Percentiles rank a stretch among this genome's conserved stretches.
These are phyloP conservation scores for Rhabdornis inornatus DNA, from an alignment of 2,113 vertebrate species.

Conservation along the genomic window DNA sequence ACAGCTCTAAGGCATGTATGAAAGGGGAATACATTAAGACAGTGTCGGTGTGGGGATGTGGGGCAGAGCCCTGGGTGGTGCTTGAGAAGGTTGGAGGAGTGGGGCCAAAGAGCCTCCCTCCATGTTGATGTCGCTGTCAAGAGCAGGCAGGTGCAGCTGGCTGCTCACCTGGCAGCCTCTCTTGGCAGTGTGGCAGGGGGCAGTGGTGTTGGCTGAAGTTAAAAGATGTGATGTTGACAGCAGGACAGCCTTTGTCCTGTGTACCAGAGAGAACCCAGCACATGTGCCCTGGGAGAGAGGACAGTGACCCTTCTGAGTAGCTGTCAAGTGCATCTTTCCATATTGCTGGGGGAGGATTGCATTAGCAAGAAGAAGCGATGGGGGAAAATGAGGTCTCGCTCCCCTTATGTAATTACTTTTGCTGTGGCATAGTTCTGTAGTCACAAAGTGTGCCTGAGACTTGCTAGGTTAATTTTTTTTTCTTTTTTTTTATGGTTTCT, in stretches of 20 bases:
- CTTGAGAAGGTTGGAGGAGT: background rate
- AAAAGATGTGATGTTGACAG: background rate
- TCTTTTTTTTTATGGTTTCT: background rate
- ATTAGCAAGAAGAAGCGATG: background rate
- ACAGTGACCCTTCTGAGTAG: background rate
- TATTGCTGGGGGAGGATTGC: background rate
- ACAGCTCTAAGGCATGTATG: accelerated
- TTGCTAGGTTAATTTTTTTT: background rate
- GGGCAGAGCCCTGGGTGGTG: background rate
- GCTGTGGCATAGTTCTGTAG: conserved; percentile 1
- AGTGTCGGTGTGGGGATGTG: background rate
- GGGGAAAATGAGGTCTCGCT: background rate
- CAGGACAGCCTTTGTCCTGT: background rate
- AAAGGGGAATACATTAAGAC: background rate
- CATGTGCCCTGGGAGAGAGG: background rate
- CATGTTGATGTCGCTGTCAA: background rate
- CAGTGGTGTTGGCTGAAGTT: background rate
- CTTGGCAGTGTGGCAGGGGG: background rate
- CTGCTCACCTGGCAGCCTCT: background rate
- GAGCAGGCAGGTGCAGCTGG: background rate
- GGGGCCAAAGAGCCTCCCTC: background rate
- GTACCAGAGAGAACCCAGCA: background rate
- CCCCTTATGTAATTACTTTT: conserved; percentile 6
- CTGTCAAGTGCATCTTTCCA: background rate
- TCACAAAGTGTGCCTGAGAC: background rate